phyloP scores from a whole-genome alignment of 2,888 invertebrate species.

The Neoscelio sp. region DNA sequence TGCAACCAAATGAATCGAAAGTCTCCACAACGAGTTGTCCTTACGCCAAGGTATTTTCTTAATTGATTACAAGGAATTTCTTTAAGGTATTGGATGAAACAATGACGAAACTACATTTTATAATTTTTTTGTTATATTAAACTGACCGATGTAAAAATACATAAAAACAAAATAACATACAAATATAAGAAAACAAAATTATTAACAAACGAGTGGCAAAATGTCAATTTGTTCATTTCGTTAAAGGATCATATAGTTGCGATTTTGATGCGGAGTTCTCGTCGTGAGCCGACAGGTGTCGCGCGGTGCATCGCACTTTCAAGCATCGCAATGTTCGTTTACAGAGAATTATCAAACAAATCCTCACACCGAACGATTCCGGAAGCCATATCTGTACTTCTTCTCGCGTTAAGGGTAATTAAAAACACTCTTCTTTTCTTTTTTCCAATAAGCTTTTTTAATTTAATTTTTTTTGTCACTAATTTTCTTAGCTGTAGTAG shows the following conservation, averaged over 20 bases:
- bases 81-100: too few relatives aligned
- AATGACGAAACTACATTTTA: too few relatives aligned
- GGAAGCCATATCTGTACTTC: constrained; percentile 88
- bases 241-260: constrained; percentile 93
- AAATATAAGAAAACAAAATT: too few relatives aligned
- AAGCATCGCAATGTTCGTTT: constrained; percentile 90
- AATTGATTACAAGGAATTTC: constrained; percentile 1
- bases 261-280: constrained; percentile 93
- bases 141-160: too few relatives aligned
- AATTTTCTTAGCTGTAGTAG: neutral
- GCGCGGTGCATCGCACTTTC: constrained; percentile 96
- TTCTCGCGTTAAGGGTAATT: constrained; percentile 88
- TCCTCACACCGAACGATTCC: constrained; percentile 87
- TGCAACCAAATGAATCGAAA: constrained; percentile 87
- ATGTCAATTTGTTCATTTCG: neutral
- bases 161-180: too few relatives aligned
- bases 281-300: constrained; percentile 93
- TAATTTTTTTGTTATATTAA: too few relatives aligned
- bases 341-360: constrained; percentile 86
- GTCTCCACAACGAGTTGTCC: constrained; percentile 86
- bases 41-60: constrained; percentile 88
- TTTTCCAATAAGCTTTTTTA: constrained; percentile 9
- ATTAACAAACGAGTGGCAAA: too few relatives aligned
- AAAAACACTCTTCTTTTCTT: constrained; percentile 16
- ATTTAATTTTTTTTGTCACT: too few relatives aligned